Percentiles rank a stretch among this genome's conserved stretches.
phyloP scores from a whole-genome alignment of 2,888 invertebrate genomes.

The Dolomedes plantarius region DNA sequence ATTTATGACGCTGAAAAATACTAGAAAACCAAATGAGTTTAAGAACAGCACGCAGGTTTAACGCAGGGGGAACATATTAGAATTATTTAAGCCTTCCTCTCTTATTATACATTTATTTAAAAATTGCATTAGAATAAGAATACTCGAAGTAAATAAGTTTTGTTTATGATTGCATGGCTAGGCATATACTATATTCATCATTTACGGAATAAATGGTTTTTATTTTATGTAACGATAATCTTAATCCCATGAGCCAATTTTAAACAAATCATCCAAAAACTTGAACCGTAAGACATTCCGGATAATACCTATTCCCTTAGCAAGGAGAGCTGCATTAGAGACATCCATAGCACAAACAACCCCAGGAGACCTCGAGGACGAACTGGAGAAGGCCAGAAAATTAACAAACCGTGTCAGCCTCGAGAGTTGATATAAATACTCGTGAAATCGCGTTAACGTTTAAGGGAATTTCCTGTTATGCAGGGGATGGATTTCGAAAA shows the following conservation, averaged over 20 bases:
- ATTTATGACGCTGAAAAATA: neutral
- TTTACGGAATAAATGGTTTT: neutral
- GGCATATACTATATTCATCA: neutral
- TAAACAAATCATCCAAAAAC: constrained; percentile 5
- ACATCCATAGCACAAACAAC: neutral
- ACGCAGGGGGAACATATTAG: neutral
- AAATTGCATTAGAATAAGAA: neutral
- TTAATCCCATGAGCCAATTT: constrained; percentile 6
- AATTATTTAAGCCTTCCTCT: neutral
- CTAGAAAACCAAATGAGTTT: neutral
- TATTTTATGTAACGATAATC: neutral
- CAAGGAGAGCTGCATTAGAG: neutral
- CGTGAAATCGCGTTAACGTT: constrained; percentile 8
- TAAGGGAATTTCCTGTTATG: constrained; percentile 2
- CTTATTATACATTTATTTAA: neutral
- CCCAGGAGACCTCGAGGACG: neutral
- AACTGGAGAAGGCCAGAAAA: constrained; percentile 2
- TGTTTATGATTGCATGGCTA: neutral
- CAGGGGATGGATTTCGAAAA: neutral
- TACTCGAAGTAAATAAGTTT: neutral
- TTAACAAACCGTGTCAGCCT: constrained; percentile 13
- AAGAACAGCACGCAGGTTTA: neutral
- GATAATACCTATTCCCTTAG: neutral
- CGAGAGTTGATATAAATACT: constrained; percentile 15
- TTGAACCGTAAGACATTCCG: neutral